These are phyloP conservation scores for Cryptops parisi DNA, from an alignment of 2,888 invertebrate genomes.

Conservation along the genomic window DNA sequence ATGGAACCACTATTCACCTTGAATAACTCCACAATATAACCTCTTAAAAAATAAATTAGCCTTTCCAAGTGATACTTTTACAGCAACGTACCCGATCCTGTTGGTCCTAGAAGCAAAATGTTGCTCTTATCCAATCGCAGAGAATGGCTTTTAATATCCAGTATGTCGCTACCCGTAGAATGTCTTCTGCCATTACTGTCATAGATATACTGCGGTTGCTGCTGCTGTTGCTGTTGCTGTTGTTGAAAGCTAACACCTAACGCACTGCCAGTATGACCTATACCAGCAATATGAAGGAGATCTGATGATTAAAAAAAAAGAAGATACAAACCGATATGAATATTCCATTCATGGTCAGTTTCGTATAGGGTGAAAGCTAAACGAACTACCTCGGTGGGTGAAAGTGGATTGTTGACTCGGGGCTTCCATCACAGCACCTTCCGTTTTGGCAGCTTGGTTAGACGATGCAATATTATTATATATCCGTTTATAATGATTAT, in stretches of 20 bases:
- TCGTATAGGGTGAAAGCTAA: neutral
- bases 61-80: too few species aligned
- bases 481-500: constrained; percentile 97
- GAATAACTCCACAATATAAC: too few species aligned
- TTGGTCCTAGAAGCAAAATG: constrained; percentile 88
- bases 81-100: constrained; percentile 64
- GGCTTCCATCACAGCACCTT: constrained; percentile 14
- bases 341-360: too few species aligned
- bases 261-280: constrained; percentile 51
- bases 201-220: constrained; percentile 21
- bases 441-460: neutral
- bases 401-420: constrained; percentile 43
- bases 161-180: constrained; percentile 48
- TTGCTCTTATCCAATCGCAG: constrained; percentile 86
- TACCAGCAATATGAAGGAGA: constrained; percentile 68
- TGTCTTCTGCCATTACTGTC: constrained; percentile 19
- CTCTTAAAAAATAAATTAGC: too few species aligned
- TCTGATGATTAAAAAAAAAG: constrained; percentile 41
- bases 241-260: constrained; percentile 34
- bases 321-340: too few species aligned
- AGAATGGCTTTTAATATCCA: constrained; percentile 67
- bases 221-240: constrained; percentile 20
- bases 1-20: too few species aligned
- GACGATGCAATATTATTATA: constrained; percentile 60
- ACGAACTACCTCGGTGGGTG: constrained; percentile 24